These are phyloP conservation scores for Rallus limicola DNA, from an alignment of 2,113 vertebrate species.

Conservation along the genomic window DNA sequence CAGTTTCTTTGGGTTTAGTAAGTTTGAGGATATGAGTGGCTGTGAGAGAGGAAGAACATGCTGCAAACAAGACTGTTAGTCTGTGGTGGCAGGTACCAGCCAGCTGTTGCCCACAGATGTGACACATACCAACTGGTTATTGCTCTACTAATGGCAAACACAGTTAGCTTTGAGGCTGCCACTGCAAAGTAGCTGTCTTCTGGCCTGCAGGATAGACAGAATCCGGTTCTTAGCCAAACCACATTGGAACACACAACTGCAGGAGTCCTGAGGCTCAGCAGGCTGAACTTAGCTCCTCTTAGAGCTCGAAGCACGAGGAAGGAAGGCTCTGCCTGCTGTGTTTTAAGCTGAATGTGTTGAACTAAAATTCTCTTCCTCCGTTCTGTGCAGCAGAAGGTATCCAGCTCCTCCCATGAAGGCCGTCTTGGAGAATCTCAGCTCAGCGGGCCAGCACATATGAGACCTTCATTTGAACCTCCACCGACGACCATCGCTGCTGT, in stretches of 20 bases:
- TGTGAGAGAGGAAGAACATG: background rate
- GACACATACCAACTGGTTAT: background rate
- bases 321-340: background rate
- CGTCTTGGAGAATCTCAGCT: constrained; percentile 89
- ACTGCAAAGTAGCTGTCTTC: background rate
- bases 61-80: background rate
- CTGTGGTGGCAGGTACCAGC: background rate
- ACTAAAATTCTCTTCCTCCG: background rate
- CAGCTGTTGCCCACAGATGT: background rate
- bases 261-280: background rate
- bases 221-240: background rate
- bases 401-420: constrained; percentile 90
- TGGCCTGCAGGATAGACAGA: background rate
- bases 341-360: background rate
- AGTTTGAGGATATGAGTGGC: background rate
- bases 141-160: background rate
- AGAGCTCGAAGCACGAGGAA: too few species aligned
- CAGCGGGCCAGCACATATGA: constrained; percentile 86
- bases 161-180: background rate
- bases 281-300: background rate
- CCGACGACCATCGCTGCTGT: constrained; percentile 95
- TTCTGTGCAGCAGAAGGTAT: constrained; percentile 85
- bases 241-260: background rate
- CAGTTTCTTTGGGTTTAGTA: background rate
- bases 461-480: constrained; percentile 87